phyloP scores from a whole-genome alignment of 1,140 invertebrate species.

The Drosophila parvula region DNA sequence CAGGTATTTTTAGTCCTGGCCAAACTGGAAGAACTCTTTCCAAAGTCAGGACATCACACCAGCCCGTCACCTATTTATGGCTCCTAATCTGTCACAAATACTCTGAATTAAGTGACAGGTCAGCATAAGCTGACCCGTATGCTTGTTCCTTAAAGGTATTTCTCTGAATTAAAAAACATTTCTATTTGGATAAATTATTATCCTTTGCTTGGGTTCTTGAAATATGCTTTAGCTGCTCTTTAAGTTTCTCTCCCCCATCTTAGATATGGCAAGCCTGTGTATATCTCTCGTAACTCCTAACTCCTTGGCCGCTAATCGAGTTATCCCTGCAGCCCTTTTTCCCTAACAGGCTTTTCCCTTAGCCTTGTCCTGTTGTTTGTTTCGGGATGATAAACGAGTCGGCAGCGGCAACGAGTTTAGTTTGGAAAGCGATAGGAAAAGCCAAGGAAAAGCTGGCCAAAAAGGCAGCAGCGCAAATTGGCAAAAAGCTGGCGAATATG shows the following conservation, averaged over 20 bases:
- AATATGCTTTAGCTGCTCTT: not conserved
- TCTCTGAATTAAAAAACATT: not conserved
- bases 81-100: not conserved
- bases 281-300: not conserved
- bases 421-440: conserved; percentile 70
- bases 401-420: conserved; percentile 68
- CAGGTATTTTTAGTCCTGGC: not conserved
- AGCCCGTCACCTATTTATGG: not conserved
- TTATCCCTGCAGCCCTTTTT: not conserved
- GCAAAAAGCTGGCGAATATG: conserved; percentile 41
- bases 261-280: not conserved
- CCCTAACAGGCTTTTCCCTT: conserved; percentile 4
- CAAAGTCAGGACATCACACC: not conserved
- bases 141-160: not conserved
- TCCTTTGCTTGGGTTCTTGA: too few species aligned
- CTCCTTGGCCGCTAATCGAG: conserved; percentile 14
- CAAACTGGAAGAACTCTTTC: not conserved
- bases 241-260: too few species aligned
- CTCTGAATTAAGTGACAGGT: not conserved
- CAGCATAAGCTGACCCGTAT: too few species aligned
- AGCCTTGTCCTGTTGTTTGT: not conserved
- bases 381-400: conserved; percentile 68
- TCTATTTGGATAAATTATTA: too few species aligned
- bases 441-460: conserved; percentile 19
- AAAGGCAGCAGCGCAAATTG: conserved; percentile 56